phyloP scores from a whole-genome alignment of 2,888 invertebrate species.

The Phoronis australis region DNA sequence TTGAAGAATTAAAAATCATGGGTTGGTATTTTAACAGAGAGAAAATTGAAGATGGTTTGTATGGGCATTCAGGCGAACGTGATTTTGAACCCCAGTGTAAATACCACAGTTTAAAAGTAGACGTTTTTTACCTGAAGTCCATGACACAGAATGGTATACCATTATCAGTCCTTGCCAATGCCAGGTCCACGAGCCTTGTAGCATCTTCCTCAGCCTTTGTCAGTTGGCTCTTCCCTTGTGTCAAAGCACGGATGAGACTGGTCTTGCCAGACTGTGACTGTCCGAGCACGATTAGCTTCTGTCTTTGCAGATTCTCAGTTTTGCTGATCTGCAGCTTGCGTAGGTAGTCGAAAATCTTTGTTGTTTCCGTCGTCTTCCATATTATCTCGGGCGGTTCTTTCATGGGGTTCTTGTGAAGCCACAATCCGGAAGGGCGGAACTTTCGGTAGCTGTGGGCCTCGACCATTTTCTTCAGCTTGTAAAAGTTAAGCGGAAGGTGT shows the following conservation, averaged over 20 bases:
- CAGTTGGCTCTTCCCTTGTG: constrained; percentile 30
- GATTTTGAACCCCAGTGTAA: too few species aligned
- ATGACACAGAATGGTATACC: constrained; percentile 39
- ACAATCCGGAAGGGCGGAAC: constrained; percentile 41
- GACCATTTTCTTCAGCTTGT: constrained; percentile 33
- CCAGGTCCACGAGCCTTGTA: constrained; percentile 32
- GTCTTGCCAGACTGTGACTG: constrained; percentile 46
- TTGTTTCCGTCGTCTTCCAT: constrained; percentile 45
- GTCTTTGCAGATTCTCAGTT: constrained; percentile 44
- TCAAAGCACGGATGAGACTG: constrained; percentile 32
- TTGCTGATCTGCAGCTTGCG: constrained; percentile 38
- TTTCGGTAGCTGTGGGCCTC: constrained; percentile 43
- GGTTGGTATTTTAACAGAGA: too few species aligned
- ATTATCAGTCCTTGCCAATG: constrained; percentile 41
- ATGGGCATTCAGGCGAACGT: too few species aligned
- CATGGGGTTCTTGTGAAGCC: constrained; percentile 50
- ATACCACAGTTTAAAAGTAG: too few species aligned
- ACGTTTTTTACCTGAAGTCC: too few species aligned
- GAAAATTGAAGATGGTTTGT: too few species aligned
- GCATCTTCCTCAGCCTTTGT: constrained; percentile 23
- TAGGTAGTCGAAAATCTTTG: constrained; percentile 42
- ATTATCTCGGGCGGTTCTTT: constrained; percentile 44
- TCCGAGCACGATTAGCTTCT: constrained; percentile 43
- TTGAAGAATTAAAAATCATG: too few species aligned
- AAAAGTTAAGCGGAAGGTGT: constrained; percentile 38